Conservation (phyloP, 2,797 vertebrate species). For the Lagorchestes hirsutus region DNA sequence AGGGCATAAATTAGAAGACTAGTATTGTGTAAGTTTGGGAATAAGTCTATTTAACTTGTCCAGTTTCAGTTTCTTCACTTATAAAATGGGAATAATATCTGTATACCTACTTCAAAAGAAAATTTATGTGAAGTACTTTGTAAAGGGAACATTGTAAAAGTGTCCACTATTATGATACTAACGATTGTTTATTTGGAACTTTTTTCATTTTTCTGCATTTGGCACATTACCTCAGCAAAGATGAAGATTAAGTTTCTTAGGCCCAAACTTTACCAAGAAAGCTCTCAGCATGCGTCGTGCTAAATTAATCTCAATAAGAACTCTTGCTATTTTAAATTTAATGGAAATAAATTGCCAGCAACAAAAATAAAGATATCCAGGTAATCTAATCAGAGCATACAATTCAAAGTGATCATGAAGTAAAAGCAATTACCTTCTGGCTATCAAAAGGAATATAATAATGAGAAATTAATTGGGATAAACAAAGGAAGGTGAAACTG, state of each 20-base stretch:
- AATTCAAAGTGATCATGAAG: slow-evolving; percentile 32
- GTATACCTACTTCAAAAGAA: not conserved
- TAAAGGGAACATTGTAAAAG: not conserved
- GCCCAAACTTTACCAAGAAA: not conserved
- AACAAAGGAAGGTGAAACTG: slow-evolving; percentile 21
- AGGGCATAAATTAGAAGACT: not conserved
- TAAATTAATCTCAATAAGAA: slow-evolving; percentile 9
- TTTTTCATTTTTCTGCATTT: not conserved
- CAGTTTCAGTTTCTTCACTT: not conserved
- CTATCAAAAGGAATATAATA: slow-evolving; percentile 1
- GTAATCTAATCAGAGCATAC: not conserved
- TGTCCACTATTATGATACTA: not conserved
- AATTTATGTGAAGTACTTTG: not conserved
- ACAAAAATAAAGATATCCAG: not conserved
- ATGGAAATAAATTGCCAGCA: not conserved
- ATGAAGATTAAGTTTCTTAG: not conserved
- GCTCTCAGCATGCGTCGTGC: not conserved
- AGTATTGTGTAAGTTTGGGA: not conserved
- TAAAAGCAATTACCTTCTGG: not conserved
- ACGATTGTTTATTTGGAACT: not conserved
- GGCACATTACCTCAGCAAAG: not conserved
- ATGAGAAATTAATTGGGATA: slow-evolving; percentile 21
- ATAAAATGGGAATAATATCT: not conserved
- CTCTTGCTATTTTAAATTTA: not conserved
- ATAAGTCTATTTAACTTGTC: not conserved